phyloP scores from a whole-genome alignment of 2,797 vertebrate genomes.

The Pitangus sulphuratus region DNA sequence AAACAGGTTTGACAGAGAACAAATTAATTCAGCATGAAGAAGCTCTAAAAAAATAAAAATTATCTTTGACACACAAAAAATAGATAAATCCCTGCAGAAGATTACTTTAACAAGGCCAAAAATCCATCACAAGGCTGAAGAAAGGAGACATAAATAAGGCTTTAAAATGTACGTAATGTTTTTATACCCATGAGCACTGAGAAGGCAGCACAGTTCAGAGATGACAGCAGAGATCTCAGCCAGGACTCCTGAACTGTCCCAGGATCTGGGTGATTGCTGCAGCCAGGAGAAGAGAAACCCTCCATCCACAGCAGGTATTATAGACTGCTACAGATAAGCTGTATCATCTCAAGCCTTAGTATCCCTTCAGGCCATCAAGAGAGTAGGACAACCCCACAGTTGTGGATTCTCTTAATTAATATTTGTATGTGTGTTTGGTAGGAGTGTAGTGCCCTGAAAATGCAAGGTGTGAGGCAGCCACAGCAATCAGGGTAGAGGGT shows the following conservation, averaged over 20 bases:
- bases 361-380: neutral
- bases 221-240: neutral
- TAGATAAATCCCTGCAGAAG: conserved; percentile 4
- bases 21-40: conserved; percentile 35
- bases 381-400: neutral
- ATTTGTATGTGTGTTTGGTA: neutral
- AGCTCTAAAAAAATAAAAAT: neutral
- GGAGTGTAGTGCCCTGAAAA: neutral
- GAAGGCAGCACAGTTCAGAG: neutral
- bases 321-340: neutral
- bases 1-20: conserved; percentile 35
- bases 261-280: neutral
- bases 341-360: neutral
- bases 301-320: neutral
- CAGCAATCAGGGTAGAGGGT: fast-evolving
- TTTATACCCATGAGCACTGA: neutral
- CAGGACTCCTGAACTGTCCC: neutral
- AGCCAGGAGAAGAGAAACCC: neutral
- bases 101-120: conserved; percentile 15
- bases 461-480: neutral
- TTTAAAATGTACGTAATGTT: neutral
- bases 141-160: neutral
- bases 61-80: neutral
- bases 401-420: neutral
- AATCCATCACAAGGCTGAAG: neutral